A percentile compares a stretch with the other conserved stretches of the same genome.
These are phyloP conservation scores for Rhagologus leucostigma DNA, from an alignment of 2,113 vertebrate genomes.

Conservation along the genomic window DNA sequence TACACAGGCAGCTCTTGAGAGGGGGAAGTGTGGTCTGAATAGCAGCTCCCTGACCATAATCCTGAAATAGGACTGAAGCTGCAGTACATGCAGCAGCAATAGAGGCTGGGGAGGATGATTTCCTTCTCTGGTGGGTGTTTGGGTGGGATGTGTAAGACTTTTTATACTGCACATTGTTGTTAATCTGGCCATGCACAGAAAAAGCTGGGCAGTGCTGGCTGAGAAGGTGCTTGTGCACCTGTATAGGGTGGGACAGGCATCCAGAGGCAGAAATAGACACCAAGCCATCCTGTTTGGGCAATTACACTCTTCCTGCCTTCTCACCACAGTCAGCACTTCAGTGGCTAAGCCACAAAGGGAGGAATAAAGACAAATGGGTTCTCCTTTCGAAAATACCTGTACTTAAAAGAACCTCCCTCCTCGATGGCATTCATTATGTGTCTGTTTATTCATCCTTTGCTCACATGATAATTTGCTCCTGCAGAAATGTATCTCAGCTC, in stretches of 20 bases:
- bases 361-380: neutral
- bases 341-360: neutral
- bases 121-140: neutral
- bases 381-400: constrained; percentile 3
- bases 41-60: neutral
- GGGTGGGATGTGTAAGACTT: neutral
- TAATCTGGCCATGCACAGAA: neutral
- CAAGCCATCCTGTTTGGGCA: constrained; percentile 13
- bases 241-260: constrained; percentile 39
- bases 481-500: neutral
- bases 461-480: constrained; percentile 16
- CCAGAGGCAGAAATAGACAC: constrained; percentile 42
- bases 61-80: neutral
- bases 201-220: neutral
- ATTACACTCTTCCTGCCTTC: constrained; percentile 31
- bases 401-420: constrained; percentile 23
- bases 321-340: neutral
- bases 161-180: neutral
- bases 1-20: neutral
- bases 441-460: constrained; percentile 22
- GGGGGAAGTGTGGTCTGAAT: neutral
- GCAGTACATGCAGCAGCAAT: fast-evolving
- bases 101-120: neutral
- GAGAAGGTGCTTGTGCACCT: constrained; percentile 1
- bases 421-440: neutral